A percentile compares a stretch with the other conserved stretches of the same genome.
Conservation (phyloP, 2,113 vertebrate species). For the Chrysochloris asiatica region DNA sequence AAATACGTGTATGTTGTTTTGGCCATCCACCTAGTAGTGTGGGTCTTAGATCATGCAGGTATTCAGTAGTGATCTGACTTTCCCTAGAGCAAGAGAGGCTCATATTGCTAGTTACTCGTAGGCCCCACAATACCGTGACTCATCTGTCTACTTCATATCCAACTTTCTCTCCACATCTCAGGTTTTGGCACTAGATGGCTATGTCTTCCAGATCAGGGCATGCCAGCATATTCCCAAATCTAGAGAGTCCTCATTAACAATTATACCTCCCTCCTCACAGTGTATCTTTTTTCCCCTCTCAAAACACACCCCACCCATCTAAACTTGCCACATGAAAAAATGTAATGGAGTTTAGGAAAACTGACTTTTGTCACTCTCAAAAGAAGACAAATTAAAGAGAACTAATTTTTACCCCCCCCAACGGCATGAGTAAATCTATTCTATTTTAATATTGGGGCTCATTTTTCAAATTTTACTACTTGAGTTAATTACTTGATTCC, state of each 20-base stretch:
- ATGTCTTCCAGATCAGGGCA: background rate
- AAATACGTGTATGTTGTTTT: background rate
- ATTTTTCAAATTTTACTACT: too few relatives aligned
- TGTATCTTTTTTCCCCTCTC: background rate
- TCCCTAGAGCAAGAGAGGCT: background rate
- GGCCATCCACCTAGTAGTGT: background rate
- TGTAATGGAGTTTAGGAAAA: background rate
- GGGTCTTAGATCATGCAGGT: background rate
- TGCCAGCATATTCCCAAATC: background rate
- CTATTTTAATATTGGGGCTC: too few relatives aligned
- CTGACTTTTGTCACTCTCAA: too few relatives aligned
- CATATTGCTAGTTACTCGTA: background rate
- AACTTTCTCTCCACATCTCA: background rate
- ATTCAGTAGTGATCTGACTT: background rate
- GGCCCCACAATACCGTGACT: background rate
- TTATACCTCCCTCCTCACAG: background rate
- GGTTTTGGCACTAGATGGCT: background rate
- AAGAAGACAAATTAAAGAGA: too few relatives aligned
- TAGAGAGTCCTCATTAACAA: background rate
- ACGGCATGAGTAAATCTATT: too few relatives aligned
- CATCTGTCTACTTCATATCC: background rate
- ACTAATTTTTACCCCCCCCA: too few relatives aligned
- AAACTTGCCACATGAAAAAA: too few relatives aligned
- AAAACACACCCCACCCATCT: background rate
- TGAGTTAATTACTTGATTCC: too few relatives aligned